Percentiles rank a stretch among this genome's conserved stretches.
These are phyloP conservation scores for Drosophila affinis DNA, from an alignment of 2,888 invertebrate genomes.

Conservation along the genomic window DNA sequence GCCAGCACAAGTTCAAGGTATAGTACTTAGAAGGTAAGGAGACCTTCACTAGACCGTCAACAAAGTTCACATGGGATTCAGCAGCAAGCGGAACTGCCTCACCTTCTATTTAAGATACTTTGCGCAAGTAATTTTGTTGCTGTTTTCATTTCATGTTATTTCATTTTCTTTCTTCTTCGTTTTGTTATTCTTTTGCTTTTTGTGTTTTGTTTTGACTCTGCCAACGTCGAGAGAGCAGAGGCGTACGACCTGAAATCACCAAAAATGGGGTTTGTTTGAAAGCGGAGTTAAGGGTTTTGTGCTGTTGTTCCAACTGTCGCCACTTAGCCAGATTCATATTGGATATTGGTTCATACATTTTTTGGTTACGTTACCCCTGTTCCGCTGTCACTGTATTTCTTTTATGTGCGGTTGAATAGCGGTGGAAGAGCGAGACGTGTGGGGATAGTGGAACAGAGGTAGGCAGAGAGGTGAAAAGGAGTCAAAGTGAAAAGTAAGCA, in stretches of 20 bases:
- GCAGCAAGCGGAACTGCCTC: background rate
- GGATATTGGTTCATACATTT: background rate
- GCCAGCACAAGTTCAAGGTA: background rate
- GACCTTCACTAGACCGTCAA: background rate
- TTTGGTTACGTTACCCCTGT: conserved; percentile 16
- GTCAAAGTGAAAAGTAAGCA: conserved; percentile 71
- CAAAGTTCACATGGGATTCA: background rate
- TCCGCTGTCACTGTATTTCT: conserved; percentile 48
- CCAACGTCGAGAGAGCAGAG: conserved; percentile 32
- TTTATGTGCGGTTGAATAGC: conserved; percentile 37
- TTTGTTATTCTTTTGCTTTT: conserved; percentile 56
- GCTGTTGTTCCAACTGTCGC: background rate
- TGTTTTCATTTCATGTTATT: conserved; percentile 67
- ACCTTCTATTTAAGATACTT: background rate
- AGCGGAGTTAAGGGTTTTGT: background rate
- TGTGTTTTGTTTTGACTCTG: conserved; percentile 56
- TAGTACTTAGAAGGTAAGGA: background rate
- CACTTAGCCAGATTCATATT: background rate
- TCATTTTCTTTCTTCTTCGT: conserved; percentile 39
- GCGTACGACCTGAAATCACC: conserved; percentile 1
- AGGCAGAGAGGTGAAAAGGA: conserved; percentile 60
- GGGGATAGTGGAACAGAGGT: background rate
- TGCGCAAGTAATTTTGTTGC: conserved; percentile 35
- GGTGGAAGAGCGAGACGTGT: conserved; percentile 4
- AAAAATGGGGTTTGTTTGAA: background rate